Evolutionary conservation across 2,113 vertebrate genomes (phyloP).

Genomic region (Epinephelus moara): DNA sequence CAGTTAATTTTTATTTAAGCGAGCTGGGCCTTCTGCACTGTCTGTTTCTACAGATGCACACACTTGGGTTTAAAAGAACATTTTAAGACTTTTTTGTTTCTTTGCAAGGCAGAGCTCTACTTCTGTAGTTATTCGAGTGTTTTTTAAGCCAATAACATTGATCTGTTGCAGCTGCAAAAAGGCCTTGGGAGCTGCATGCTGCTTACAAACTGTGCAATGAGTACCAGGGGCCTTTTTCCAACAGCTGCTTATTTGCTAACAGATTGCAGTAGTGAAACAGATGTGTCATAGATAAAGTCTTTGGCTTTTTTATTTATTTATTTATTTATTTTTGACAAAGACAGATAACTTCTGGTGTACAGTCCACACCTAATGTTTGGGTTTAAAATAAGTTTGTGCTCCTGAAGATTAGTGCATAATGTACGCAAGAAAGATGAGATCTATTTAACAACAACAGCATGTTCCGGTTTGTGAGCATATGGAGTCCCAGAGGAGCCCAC

Average conservation of each 20-base stretch:
- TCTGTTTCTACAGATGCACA: conserved; percentile 5
- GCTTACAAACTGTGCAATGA: conserved; percentile 72
- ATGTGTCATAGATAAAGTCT: conserved; percentile 71
- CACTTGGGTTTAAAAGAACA: conserved; percentile 12
- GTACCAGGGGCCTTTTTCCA: conserved; percentile 71
- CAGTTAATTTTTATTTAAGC: background rate
- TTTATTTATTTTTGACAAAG: conserved; percentile 37
- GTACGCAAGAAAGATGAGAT: conserved; percentile 19
- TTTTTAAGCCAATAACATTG: conserved; percentile 68
- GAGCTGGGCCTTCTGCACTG: background rate
- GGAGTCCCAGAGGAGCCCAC: background rate
- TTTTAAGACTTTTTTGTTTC: conserved; percentile 42
- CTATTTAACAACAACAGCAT: conserved; percentile 5
- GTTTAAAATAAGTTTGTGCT: conserved; percentile 32
- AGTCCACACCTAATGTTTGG: conserved; percentile 15
- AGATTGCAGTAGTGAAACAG: conserved; percentile 72
- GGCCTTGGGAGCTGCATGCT: conserved; percentile 66
- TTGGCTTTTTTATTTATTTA: conserved; percentile 9
- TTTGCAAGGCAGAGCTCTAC: conserved; percentile 26
- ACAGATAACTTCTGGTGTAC: conserved; percentile 29
- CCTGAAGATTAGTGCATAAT: conserved; percentile 23
- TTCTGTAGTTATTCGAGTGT: conserved; percentile 55
- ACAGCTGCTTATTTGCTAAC: conserved; percentile 77
- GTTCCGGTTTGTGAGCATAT: background rate
- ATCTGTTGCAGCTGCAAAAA: conserved; percentile 72